phyloP scores from a whole-genome alignment of 2,888 invertebrate genomes.

The Acanthosepion esculentum region DNA sequence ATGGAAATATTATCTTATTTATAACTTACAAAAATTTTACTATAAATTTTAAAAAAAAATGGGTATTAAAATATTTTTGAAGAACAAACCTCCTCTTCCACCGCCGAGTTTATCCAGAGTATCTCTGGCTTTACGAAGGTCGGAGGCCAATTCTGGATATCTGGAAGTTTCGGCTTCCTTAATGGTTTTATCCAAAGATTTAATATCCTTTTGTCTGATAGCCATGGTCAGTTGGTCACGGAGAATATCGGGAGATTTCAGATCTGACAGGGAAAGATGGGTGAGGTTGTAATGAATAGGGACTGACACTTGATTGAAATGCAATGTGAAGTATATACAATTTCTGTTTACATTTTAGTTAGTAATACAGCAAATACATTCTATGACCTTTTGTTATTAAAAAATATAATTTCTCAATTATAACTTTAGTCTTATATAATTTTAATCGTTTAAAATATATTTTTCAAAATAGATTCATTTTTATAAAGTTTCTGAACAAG shows the following conservation, averaged over 20 bases:
- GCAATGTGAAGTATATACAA: background rate
- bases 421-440: too few species aligned
- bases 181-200: background rate
- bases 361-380: too few species aligned
- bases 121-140: conserved; percentile 39
- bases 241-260: background rate
- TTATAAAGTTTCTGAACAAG: too few species aligned
- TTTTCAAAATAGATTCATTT: too few species aligned
- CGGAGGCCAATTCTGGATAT: conserved; percentile 22
- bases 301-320: background rate
- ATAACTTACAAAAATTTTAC: too few species aligned
- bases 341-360: too few species aligned
- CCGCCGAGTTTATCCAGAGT: background rate
- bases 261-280: background rate
- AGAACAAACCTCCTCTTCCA: conserved; percentile 34
- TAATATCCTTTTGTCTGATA: conserved; percentile 35
- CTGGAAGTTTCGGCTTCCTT: background rate
- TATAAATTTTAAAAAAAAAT: too few species aligned
- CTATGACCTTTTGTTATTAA: too few species aligned
- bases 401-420: too few species aligned
- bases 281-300: background rate
- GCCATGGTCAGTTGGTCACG: background rate
- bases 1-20: too few species aligned
- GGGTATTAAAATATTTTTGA: background rate
- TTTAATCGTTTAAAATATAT: too few species aligned